These are phyloP conservation scores for Sarcophaga carnaria DNA, from an alignment of 2,888 invertebrate genomes.

Conservation along the genomic window DNA sequence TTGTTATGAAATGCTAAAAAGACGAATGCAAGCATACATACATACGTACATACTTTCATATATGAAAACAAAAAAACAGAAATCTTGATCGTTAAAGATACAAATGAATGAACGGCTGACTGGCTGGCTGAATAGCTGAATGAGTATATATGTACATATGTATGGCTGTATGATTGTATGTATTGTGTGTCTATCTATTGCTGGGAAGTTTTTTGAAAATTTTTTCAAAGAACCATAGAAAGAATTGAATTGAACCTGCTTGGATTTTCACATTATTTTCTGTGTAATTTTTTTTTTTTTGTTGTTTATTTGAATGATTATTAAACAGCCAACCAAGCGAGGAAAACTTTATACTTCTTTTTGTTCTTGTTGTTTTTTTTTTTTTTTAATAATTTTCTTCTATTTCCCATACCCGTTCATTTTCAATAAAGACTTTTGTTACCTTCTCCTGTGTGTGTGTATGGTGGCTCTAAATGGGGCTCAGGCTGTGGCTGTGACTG, in stretches of 20 bases:
- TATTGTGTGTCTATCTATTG: not conserved
- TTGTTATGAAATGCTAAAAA: not conserved
- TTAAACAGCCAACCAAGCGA: constrained; percentile 51
- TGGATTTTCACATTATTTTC: constrained; percentile 56
- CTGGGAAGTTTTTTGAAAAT: constrained; percentile 59
- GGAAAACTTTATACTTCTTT: constrained; percentile 24
- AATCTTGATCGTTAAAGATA: constrained; percentile 67
- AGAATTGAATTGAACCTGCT: constrained; percentile 49
- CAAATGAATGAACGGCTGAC: constrained; percentile 49
- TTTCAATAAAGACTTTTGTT: constrained; percentile 52
- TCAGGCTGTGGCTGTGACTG: not conserved
- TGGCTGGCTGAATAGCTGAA: not conserved
- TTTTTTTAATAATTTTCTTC: constrained; percentile 27
- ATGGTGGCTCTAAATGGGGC: not conserved
- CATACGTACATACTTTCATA: not conserved
- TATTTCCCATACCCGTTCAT: constrained; percentile 25
- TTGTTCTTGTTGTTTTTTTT: too few relatives aligned
- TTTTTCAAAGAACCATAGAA: constrained; percentile 6
- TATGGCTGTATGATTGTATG: too few relatives aligned
- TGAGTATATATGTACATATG: too few relatives aligned
- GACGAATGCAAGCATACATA: constrained; percentile 15
- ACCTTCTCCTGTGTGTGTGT: constrained; percentile 10
- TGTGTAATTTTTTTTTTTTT: not conserved
- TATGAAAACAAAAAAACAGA: constrained; percentile 41
- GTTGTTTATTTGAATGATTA: constrained; percentile 58